Percentiles rank a stretch among this genome's conserved stretches.
phyloP scores from a whole-genome alignment of 23 tunicate genomes.

The Halocynthia roretzi region DNA sequence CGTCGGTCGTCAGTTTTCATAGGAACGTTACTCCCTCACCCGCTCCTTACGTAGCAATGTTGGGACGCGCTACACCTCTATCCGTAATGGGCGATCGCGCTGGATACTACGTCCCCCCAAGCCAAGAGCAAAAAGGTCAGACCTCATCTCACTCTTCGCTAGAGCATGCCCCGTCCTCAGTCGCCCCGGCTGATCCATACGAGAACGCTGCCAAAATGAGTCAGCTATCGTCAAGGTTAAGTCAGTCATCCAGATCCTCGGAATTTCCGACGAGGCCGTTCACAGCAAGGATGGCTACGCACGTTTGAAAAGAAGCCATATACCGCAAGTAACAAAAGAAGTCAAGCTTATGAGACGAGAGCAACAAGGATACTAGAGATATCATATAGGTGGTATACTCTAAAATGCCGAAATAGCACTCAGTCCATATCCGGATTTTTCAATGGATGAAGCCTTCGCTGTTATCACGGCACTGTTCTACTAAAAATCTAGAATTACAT shows the following conservation, averaged over 20 bases:
- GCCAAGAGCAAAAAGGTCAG: neutral
- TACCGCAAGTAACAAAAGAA: neutral
- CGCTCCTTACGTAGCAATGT: neutral
- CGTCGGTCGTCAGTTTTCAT: conserved; percentile 22
- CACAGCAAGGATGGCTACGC: conserved; percentile 85
- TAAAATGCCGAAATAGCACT: too few relatives aligned
- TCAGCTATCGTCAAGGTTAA: conserved; percentile 38
- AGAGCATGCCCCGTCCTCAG: conserved; percentile 37
- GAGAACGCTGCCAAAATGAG: conserved; percentile 32
- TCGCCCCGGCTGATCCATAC: conserved; percentile 18
- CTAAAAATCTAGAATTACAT: too few relatives aligned
- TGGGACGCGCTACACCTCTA: conserved; percentile 19
- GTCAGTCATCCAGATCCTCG: conserved; percentile 73
- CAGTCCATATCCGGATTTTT: too few relatives aligned
- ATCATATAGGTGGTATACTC: too few relatives aligned
- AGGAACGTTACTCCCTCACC: conserved; percentile 25
- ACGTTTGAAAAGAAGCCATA: conserved; percentile 28
- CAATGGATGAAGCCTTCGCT: too few relatives aligned
- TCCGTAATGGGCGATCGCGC: conserved; percentile 16
- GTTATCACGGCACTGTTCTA: too few relatives aligned
- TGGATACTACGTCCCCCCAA: conserved; percentile 2
- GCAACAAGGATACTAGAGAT: too few relatives aligned
- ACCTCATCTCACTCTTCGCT: conserved; percentile 76
- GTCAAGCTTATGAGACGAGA: too few relatives aligned
- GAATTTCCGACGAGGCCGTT: conserved; percentile 38